Percentiles rank a stretch among this genome's conserved stretches.
Conservation (phyloP, 1,140 invertebrate genomes). For the Caenorhabditis briggsae region DNA sequence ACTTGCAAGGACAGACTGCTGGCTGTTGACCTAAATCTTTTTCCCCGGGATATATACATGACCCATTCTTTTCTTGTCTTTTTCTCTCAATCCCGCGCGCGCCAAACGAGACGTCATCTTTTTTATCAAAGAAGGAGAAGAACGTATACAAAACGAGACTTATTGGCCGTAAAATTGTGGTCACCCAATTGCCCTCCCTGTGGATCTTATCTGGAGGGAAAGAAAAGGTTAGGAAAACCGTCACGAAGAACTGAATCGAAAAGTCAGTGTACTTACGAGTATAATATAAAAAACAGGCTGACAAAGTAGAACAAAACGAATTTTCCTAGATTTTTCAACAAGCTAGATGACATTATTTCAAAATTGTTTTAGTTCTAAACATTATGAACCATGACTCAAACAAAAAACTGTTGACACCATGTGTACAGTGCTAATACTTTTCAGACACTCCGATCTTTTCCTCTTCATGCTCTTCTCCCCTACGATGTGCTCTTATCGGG, state of each 20-base stretch:
- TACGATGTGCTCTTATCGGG: constrained; percentile 10
- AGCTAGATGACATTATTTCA: too few relatives aligned
- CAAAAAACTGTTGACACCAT: background rate
- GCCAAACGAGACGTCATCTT: constrained; percentile 36
- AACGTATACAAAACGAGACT: constrained; percentile 3
- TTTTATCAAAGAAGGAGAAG: constrained; percentile 3
- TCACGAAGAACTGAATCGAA: too few relatives aligned
- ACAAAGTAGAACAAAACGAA: background rate
- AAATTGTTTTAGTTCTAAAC: too few relatives aligned
- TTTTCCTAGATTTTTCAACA: too few relatives aligned
- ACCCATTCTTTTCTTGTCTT: constrained; percentile 29
- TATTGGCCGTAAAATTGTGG: constrained; percentile 45
- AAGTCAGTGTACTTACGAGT: background rate
- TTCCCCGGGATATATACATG: constrained; percentile 39
- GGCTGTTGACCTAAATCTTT: constrained; percentile 52
- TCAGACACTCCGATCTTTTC: background rate
- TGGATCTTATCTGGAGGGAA: background rate
- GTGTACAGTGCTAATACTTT: background rate
- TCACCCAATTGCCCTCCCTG: constrained; percentile 14
- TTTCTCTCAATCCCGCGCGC: background rate
- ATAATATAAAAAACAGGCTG: background rate
- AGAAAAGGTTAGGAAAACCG: background rate
- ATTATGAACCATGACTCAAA: background rate
- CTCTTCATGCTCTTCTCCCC: background rate
- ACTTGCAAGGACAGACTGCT: constrained; percentile 43